Evolutionary conservation across 2,113 vertebrate genomes (phyloP).

Genomic region (Paramormyrops kingsleyae): DNA sequence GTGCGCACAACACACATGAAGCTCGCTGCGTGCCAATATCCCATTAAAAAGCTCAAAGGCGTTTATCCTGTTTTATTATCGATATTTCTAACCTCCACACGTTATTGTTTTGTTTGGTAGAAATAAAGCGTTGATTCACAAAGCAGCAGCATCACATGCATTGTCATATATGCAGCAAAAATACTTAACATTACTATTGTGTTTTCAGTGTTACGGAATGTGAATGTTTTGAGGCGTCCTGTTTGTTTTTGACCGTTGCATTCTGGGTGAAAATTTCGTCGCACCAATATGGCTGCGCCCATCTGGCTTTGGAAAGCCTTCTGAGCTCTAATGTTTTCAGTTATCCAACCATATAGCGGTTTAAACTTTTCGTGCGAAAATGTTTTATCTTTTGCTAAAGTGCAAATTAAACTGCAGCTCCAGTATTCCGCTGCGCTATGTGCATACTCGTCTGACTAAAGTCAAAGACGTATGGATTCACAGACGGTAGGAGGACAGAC

Average conservation of each 20-base stretch:
- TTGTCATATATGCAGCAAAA: neutral
- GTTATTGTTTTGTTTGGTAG: neutral
- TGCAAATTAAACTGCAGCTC: slow-evolving; percentile 30
- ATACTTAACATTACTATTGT: neutral
- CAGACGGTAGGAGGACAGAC: slow-evolving; percentile 48
- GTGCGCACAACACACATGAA: neutral
- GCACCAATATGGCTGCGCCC: slow-evolving; percentile 51
- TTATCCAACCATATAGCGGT: neutral
- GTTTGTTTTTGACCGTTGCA: slow-evolving; percentile 30
- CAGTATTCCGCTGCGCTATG: slow-evolving; percentile 27
- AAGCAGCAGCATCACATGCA: neutral
- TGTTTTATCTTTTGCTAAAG: slow-evolving; percentile 53
- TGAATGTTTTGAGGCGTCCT: neutral
- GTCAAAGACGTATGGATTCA: slow-evolving; percentile 41
- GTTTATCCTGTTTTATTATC: neutral
- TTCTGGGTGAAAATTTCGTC: slow-evolving; percentile 35
- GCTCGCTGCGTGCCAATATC: neutral
- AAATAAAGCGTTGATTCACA: neutral
- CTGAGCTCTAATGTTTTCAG: slow-evolving; percentile 27
- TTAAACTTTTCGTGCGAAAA: slow-evolving; percentile 19
- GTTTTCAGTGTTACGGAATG: neutral
- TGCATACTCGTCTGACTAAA: slow-evolving; percentile 40
- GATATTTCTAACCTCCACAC: neutral
- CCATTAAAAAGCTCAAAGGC: neutral
- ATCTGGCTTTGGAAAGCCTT: slow-evolving; percentile 32